Percentiles rank a stretch among this genome's conserved stretches.
Conservation (phyloP, 2,113 vertebrate species). For the Sapayoa aenigma region DNA sequence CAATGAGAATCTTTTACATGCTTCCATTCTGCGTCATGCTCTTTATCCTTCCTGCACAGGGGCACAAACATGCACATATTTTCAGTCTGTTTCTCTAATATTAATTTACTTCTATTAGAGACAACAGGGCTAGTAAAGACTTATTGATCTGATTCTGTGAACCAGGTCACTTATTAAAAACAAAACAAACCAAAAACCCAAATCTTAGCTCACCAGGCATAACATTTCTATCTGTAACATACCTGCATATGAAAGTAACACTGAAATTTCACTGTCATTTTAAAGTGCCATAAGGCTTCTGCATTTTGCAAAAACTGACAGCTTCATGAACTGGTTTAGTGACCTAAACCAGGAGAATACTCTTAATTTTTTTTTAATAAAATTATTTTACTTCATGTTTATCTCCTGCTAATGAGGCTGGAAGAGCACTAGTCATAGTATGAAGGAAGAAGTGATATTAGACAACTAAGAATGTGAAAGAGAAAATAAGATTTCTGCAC, state of each 20-base stretch:
- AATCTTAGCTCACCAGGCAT: rapidly evolving
- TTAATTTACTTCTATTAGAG: not conserved
- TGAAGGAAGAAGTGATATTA: not conserved
- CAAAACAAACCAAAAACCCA: too few species aligned
- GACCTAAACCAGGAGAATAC: not conserved
- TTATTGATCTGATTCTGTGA: not conserved
- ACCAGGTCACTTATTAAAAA: not conserved
- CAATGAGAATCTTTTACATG: not conserved
- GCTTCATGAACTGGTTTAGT: not conserved
- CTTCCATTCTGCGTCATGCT: not conserved
- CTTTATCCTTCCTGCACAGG: not conserved
- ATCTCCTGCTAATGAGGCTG: not conserved
- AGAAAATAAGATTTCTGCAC: not conserved
- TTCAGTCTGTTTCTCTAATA: too few species aligned
- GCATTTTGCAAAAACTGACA: not conserved
- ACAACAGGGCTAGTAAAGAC: not conserved
- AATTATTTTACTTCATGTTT: not conserved
- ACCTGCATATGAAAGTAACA: not conserved
- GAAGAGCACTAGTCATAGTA: not conserved
- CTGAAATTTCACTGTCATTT: not conserved
- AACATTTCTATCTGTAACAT: not conserved
- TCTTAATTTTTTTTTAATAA: not conserved
- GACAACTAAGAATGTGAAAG: not conserved
- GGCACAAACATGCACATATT: not conserved
- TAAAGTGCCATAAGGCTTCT: not conserved